Evolutionary conservation across 2,888 invertebrate genomes (phyloP), one percentile per base, ranked within the genome.

Genomic region (Megaustenia siamemsis): DNA sequence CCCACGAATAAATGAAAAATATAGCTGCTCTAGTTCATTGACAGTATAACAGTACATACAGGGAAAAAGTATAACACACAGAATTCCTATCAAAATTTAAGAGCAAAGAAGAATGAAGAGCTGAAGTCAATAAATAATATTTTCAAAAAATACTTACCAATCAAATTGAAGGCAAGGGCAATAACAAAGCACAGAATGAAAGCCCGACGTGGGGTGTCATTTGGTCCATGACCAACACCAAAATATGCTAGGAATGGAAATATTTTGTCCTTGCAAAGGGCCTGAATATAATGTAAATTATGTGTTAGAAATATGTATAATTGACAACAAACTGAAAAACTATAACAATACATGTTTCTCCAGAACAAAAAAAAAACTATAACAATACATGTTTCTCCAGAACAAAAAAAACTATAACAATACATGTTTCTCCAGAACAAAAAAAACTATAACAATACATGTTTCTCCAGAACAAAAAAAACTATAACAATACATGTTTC

Each of bases 131-230:
- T 18, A 18, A 53, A 6, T 18, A 3, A 21, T 53, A 3, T 6
- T 49, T 15, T 49, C 10, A 53, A 18, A 35, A 68, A 5, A 35
- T 40, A 40, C 73, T 77, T 68, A 97, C 97, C 98, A 87, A 99
- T 98, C 53, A 98, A 95, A 82, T 98, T 95, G 93, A 98, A 98
- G 3, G 96, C 95, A 21, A 97, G 95, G 0, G 98, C 97, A 24
- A 99, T 96, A 87, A 97, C 92, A 94, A 98, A 98, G 0, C 98
- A 97, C 1, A 99, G 95, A 6, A 98, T 96, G 93, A 99, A 99
- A 87, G 98, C 99, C 84, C 98, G 95, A 90, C 97, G 97, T 0
- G 95, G 95, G 88, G 95, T 95, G 82, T 95, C 95, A 86, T 93
- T 94, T 77, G 93, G 94, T 5, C 95, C 95, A 88, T 94, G 95